These are phyloP conservation scores for Spongia lamella DNA, from an alignment of 37 sponge, comb jelly and placozoan genomes.

Conservation along the genomic window DNA sequence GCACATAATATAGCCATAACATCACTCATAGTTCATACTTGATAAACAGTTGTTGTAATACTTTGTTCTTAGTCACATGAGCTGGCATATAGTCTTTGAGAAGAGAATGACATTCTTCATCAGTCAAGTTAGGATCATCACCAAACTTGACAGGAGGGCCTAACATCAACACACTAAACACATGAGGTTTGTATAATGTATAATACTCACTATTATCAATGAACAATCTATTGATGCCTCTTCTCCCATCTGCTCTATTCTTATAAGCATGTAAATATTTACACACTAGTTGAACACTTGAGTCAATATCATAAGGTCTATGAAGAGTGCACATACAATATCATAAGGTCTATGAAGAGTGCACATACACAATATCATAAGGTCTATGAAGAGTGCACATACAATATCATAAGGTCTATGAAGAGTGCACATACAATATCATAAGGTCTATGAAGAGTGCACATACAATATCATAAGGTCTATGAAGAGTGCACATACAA, in stretches of 20 bases:
- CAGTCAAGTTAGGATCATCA: constrained; percentile 15
- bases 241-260: constrained; percentile 6
- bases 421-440: too few relatives aligned
- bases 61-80: constrained; percentile 46
- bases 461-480: too few relatives aligned
- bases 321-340: too few relatives aligned
- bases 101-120: constrained; percentile 52
- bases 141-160: neutral
- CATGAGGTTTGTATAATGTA: neutral
- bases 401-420: too few relatives aligned
- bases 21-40: constrained; percentile 53
- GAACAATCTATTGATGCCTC: constrained; percentile 61
- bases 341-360: too few relatives aligned
- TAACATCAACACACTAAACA: too few relatives aligned
- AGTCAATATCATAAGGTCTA: constrained; percentile 62
- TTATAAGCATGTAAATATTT: constrained; percentile 78
- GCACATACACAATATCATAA: too few relatives aligned
- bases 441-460: too few relatives aligned
- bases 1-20: neutral
- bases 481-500: too few relatives aligned
- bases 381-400: too few relatives aligned
- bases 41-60: constrained; percentile 73
- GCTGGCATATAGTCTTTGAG: constrained; percentile 52
- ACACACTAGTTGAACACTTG: constrained; percentile 87
- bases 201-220: neutral